These are phyloP conservation scores for Ladona fulva DNA, from an alignment of 1,140 invertebrate genomes.

Conservation along the genomic window DNA sequence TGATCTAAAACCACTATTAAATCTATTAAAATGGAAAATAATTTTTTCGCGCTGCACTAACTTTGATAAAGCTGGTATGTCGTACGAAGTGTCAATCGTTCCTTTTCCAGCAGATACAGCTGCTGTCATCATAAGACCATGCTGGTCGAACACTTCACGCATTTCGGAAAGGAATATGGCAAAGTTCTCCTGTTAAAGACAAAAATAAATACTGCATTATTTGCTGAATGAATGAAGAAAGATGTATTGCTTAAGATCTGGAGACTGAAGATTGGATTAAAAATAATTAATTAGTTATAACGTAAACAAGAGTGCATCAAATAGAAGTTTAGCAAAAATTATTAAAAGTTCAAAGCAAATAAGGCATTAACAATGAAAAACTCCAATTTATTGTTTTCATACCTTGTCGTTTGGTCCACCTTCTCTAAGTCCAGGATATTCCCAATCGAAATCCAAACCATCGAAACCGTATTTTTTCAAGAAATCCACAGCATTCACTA, in stretches of 20 bases:
- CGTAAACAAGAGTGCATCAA: no score
- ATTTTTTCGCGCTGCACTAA: not conserved
- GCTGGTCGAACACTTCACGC: constrained; percentile 29
- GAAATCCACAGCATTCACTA: constrained; percentile 28
- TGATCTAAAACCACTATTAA: no score
- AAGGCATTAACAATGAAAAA: no score
- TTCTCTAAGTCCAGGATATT: constrained; percentile 37
- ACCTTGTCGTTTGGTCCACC: not conserved
- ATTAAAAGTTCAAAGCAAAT: not conserved
- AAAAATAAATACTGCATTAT: no score
- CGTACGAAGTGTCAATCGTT: constrained; percentile 25
- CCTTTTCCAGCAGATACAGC: constrained; percentile 33
- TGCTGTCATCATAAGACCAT: constrained; percentile 32
- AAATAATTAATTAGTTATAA: no score
- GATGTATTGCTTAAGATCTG: no score
- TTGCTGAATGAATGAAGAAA: no score
- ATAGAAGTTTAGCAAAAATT: no score
- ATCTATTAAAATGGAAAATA: no score
- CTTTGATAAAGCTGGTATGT: constrained; percentile 23
- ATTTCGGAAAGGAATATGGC: constrained; percentile 27
- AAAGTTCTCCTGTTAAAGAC: not conserved
- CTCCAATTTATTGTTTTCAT: no score
- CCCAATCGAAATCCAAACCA: constrained; percentile 41
- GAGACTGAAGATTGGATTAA: no score
- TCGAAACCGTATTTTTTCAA: constrained; percentile 33